A percentile compares a stretch with the other conserved stretches of the same genome.
These are phyloP conservation scores for Rhopalosiphum nymphaeae DNA, from an alignment of 2,888 invertebrate genomes.

Conservation along the genomic window DNA sequence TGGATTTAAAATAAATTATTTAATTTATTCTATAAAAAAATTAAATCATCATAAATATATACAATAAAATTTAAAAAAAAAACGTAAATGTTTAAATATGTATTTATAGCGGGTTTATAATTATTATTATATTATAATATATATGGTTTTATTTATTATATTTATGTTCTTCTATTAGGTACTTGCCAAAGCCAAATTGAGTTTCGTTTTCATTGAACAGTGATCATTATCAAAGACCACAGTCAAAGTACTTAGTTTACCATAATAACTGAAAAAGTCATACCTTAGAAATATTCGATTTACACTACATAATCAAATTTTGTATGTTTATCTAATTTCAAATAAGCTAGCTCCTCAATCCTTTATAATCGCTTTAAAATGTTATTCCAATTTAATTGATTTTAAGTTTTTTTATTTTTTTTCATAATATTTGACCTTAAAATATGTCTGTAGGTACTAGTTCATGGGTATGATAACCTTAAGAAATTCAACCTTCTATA, in stretches of 20 bases:
- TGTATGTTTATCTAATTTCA: not conserved
- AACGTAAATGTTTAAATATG: not conserved
- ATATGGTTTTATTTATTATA: not conserved
- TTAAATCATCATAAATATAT: not conserved
- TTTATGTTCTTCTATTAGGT: not conserved
- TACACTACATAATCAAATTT: not conserved
- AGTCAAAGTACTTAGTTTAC: not conserved
- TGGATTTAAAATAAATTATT: not conserved
- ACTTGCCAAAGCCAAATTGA: not conserved
- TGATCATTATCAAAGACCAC: not conserved
- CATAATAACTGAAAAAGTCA: not conserved
- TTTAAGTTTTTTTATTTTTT: not conserved
- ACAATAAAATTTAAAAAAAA: not conserved
- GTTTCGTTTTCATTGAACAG: not conserved
- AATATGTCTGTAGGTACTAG: not conserved
- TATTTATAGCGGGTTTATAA: too few species aligned
- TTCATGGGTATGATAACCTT: constrained; percentile 38
- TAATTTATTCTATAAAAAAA: not conserved
- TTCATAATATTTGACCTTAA: constrained; percentile 13
- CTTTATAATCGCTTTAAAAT: not conserved
- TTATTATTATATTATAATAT: not conserved
- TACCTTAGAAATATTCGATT: not conserved
- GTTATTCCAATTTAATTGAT: not conserved
- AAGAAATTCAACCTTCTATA: constrained; percentile 36
- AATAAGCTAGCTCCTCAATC: not conserved